Percentiles rank a stretch among this genome's conserved stretches.
phyloP scores from a whole-genome alignment of 92 coral and sea anemone species.

The Diadumene lineata region DNA sequence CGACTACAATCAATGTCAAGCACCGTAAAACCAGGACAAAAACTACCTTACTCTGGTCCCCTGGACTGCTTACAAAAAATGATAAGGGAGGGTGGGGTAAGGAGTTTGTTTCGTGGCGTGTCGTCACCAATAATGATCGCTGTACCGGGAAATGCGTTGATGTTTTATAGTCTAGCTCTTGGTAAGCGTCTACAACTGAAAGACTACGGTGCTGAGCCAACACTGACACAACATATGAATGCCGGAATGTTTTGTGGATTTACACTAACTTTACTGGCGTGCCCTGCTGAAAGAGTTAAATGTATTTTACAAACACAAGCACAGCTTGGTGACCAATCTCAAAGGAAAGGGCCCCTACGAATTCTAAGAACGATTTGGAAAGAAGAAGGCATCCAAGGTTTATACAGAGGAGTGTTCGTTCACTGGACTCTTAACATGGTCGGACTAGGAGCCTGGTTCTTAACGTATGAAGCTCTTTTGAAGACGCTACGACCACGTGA shows the following conservation, averaged over 20 bases:
- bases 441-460: conserved; percentile 63
- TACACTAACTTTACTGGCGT: conserved; percentile 35
- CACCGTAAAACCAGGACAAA: conserved; percentile 30
- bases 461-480: conserved; percentile 61
- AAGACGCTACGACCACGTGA: conserved; percentile 51
- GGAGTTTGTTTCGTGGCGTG: conserved; percentile 70
- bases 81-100: conserved; percentile 59
- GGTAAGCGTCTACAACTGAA: conserved; percentile 67
- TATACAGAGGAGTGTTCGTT: conserved; percentile 58
- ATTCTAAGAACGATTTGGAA: conserved; percentile 41
- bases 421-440: conserved; percentile 54
- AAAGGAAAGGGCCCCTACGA: conserved; percentile 56
- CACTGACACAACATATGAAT: conserved; percentile 40
- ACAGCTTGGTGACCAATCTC: conserved; percentile 14
- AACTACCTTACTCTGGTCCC: conserved; percentile 50
- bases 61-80: conserved; percentile 62
- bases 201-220: conserved; percentile 34
- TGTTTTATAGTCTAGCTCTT: conserved; percentile 62
- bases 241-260: conserved; percentile 71
- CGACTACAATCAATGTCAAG: conserved; percentile 73
- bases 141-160: conserved; percentile 60
- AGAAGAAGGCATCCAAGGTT: conserved; percentile 60
- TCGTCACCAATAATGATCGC: conserved; percentile 64
- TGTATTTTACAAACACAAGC: conserved; percentile 71
- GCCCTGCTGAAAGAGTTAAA: conserved; percentile 71